Evolutionary conservation across 2,888 invertebrate genomes (phyloP).

Genomic region (Anthophora plumipes): DNA sequence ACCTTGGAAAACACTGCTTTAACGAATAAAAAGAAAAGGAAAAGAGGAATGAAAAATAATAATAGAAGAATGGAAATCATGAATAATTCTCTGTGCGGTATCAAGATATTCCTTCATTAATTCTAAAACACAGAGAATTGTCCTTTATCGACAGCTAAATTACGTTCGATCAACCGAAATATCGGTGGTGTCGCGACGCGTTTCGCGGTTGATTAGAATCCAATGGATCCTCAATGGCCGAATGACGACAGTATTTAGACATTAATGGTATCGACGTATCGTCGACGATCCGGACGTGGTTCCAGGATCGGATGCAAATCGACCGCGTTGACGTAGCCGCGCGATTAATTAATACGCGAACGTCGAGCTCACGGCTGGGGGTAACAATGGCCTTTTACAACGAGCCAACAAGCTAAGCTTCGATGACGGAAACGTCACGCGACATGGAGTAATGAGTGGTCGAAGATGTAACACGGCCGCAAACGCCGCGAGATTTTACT

Average conservation of each 20-base stretch:
- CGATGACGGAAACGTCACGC: conserved; percentile 30
- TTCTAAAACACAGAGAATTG: background rate
- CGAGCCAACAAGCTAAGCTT: conserved; percentile 11
- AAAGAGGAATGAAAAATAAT: too few relatives aligned
- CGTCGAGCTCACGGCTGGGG: background rate
- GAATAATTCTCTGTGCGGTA: too few relatives aligned
- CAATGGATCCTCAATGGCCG: conserved; percentile 37
- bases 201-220: conserved; percentile 31
- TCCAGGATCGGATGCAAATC: conserved; percentile 16
- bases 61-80: too few relatives aligned
- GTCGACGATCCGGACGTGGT: background rate
- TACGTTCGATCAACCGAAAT: background rate
- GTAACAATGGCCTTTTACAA: conserved; percentile 34
- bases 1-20: too few relatives aligned
- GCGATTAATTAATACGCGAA: conserved; percentile 46
- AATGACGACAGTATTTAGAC: conserved; percentile 30
- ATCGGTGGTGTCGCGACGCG: background rate
- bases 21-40: too few relatives aligned
- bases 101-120: too few relatives aligned
- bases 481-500: conserved; percentile 62
- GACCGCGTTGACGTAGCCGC: background rate
- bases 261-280: conserved; percentile 36
- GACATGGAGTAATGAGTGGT: conserved; percentile 66
- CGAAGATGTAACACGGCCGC: conserved; percentile 58
- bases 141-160: too few relatives aligned